phyloP scores from a whole-genome alignment of 1,140 invertebrate species.

The Gryllus bimaculatus region DNA sequence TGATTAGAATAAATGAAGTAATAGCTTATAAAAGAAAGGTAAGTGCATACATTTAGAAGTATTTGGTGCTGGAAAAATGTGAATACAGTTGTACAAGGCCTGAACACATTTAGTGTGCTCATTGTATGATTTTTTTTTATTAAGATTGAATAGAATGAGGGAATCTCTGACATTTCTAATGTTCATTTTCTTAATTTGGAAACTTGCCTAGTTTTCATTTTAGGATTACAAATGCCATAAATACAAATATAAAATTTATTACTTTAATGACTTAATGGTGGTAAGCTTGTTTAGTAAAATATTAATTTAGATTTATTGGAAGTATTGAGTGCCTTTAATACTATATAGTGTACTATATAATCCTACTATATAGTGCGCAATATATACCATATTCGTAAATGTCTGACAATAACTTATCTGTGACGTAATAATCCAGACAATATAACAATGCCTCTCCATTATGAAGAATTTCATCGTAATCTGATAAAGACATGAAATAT shows the following conservation, averaged over 20 bases:
- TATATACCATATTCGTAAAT: background rate
- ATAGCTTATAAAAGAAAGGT: background rate
- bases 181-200: background rate
- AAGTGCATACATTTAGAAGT: background rate
- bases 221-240: background rate
- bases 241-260: background rate
- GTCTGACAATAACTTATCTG: constrained; percentile 4
- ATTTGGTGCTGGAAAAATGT: background rate
- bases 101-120: background rate
- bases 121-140: background rate
- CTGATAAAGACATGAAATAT: too few species aligned
- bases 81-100: too few species aligned
- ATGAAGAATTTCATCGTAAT: too few species aligned
- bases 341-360: constrained; percentile 6
- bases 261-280: background rate
- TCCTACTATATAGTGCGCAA: background rate
- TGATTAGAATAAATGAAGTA: background rate
- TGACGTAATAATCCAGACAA: background rate
- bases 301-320: background rate
- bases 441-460: background rate
- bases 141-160: background rate
- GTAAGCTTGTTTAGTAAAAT: background rate
- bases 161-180: background rate
- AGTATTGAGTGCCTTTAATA: constrained; percentile 1
- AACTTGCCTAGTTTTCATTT: background rate